Base-by-base conservation (phyloP, 2,113 vertebrate species). In the Shinisaurus crocodilurus region DNA sequence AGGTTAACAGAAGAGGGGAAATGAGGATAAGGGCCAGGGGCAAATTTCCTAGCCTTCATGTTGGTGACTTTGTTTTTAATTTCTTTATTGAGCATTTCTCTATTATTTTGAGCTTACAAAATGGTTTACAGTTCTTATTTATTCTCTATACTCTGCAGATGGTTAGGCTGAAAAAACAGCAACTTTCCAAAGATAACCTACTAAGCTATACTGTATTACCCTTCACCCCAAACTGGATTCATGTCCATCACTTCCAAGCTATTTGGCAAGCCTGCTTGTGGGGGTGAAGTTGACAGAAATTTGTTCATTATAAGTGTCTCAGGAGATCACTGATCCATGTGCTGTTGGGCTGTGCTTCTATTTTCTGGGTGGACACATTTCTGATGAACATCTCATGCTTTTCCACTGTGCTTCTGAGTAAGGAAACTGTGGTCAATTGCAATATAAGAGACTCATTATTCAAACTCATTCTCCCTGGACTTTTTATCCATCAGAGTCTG, bases 261-360 rank as follows among this genome's bases (percentile, higher is more conserved):
- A 34, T 54, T 90, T 79, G 74, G 43, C 45, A 85, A 69, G 60
- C 34, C 60, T 50, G 57, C 60, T 90, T 65, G 60, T n/a, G 48
- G 72, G 43, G 45, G 72, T 85, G 89, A 83, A 50, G 70, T 76
- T 83, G 74, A 83, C n/a, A 83, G 43, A 87, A 79, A 67, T 76
- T 57, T 82, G 57, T 75, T 90, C 79, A 69, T 87, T 70, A 82
- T 16, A 81, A 65, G 91, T 69, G 85, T 74, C 92, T 75, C 23
- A 90, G 90, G 89, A 83, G 54, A 50, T 94, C 91, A 90, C 8
- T 90, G 37, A 84, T 91, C 87, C 91, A 83, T 90, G 91, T 89
- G 43, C 13, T 50, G 57, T 83, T 27, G 72, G 79, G 70, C 43
- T 87, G 10, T 65, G 43, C 70, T 18, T 88, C 80, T 77, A 76